A percentile compares a stretch with the other conserved stretches of the same genome.
phyloP scores from a whole-genome alignment of 2,888 invertebrate genomes.

The Polyommatus iphigenia region DNA sequence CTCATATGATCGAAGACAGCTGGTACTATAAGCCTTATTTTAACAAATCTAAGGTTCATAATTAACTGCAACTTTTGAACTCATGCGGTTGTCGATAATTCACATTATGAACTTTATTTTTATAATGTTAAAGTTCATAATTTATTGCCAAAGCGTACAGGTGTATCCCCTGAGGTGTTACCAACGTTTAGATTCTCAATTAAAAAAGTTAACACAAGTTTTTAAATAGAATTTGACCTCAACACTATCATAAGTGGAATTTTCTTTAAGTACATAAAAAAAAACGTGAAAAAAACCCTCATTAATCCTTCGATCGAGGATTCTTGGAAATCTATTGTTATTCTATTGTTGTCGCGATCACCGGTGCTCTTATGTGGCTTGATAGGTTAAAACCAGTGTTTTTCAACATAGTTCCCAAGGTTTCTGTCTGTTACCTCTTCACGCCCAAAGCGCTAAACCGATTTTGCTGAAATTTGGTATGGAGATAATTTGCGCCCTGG shows the following conservation, averaged over 20 bases:
- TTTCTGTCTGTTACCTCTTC: too few relatives aligned
- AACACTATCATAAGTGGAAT: too few relatives aligned
- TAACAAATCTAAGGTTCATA: not conserved
- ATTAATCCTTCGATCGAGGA: too few relatives aligned
- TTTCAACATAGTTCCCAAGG: too few relatives aligned
- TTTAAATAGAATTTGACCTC: not conserved
- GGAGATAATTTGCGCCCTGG: too few relatives aligned
- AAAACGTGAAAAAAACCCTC: too few relatives aligned
- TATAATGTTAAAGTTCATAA: not conserved
- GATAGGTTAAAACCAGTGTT: too few relatives aligned
- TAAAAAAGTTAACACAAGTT: not conserved
- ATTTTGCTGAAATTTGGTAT: not conserved
- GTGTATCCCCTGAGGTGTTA: not conserved
- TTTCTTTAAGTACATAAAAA: too few relatives aligned
- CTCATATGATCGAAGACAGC: not conserved
- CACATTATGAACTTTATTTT: not conserved
- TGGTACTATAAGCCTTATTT: not conserved
- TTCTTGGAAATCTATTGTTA: too few relatives aligned
- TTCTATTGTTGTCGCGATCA: too few relatives aligned
- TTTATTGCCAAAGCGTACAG: not conserved
- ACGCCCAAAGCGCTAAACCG: not conserved
- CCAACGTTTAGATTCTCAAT: not conserved
- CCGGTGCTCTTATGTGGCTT: too few relatives aligned
- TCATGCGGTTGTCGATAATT: not conserved
- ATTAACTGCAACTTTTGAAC: constrained; percentile 34